These are phyloP conservation scores for Nixonia krombeini DNA, from an alignment of 1,140 invertebrate species.

Conservation along the genomic window DNA sequence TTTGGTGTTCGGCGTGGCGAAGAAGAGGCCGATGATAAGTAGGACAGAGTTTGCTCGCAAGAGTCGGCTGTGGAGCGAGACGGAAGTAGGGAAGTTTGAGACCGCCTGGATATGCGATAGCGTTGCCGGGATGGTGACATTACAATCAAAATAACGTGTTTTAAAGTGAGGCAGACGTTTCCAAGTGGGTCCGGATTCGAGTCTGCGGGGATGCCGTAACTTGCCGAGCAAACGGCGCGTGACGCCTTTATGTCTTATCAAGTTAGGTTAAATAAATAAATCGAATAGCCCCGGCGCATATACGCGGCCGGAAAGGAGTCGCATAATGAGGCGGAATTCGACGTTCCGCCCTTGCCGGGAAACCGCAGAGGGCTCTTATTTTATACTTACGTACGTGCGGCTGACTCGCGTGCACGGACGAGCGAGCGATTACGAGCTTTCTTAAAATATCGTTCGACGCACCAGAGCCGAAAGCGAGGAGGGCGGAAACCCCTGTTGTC, in stretches of 20 bases:
- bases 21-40: conserved; percentile 34
- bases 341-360: conserved; percentile 5
- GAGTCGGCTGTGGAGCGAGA: conserved; percentile 26
- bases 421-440: conserved; percentile 46
- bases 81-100: conserved; percentile 31
- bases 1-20: conserved; percentile 34
- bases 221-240: conserved; percentile 48
- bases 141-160: conserved; percentile 56
- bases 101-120: conserved; percentile 40
- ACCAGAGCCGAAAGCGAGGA: conserved; percentile 17
- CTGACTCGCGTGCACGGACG: conserved; percentile 38
- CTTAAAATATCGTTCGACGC: conserved; percentile 36
- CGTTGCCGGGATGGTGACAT: conserved; percentile 43
- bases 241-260: conserved; percentile 53
- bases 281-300: conserved; percentile 37
- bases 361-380: conserved; percentile 26
- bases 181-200: conserved; percentile 32
- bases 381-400: conserved; percentile 46
- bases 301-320: conserved; percentile 9
- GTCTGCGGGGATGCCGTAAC: conserved; percentile 34
- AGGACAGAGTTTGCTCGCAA: conserved; percentile 35
- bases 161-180: conserved; percentile 53
- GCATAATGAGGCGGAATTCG: conserved; percentile 13
- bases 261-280: conserved; percentile 52
- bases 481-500: background rate